Conservation (phyloP, 2,113 vertebrate genomes). For the Myotis davidii region DNA sequence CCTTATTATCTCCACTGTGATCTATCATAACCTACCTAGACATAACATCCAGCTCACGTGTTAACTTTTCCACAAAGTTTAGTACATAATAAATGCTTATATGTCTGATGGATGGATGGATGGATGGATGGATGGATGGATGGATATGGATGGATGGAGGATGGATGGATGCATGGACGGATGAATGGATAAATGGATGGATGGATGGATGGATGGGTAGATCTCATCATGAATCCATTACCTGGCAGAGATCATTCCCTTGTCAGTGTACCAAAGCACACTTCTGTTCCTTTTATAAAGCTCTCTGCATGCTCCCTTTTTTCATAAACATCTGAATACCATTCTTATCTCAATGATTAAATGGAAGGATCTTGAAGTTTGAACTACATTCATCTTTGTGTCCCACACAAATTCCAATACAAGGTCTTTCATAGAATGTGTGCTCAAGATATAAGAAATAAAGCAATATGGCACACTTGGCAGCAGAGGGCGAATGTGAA, state of each 20-base stretch:
- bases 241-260: background rate
- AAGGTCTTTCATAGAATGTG: background rate
- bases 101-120: background rate
- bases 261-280: background rate
- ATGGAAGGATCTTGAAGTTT: background rate
- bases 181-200: too few relatives aligned
- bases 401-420: background rate
- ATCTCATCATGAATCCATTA: background rate
- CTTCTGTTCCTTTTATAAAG: background rate
- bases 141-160: too few relatives aligned
- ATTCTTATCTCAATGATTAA: background rate
- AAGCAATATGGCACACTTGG: background rate
- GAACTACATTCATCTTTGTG: background rate
- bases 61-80: background rate
- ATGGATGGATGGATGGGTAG: too few relatives aligned
- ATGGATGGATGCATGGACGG: too few relatives aligned
- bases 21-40: background rate
- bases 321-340: constrained; percentile 16
- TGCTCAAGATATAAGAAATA: constrained; percentile 17
- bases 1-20: background rate
- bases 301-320: background rate
- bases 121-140: too few relatives aligned
- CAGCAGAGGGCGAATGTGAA: background rate
- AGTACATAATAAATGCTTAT: background rate
- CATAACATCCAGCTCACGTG: background rate